Percentiles rank a stretch among this genome's conserved stretches.
These are phyloP conservation scores for Poliocrania exsul DNA, from an alignment of 2,797 vertebrate species.

Conservation along the genomic window DNA sequence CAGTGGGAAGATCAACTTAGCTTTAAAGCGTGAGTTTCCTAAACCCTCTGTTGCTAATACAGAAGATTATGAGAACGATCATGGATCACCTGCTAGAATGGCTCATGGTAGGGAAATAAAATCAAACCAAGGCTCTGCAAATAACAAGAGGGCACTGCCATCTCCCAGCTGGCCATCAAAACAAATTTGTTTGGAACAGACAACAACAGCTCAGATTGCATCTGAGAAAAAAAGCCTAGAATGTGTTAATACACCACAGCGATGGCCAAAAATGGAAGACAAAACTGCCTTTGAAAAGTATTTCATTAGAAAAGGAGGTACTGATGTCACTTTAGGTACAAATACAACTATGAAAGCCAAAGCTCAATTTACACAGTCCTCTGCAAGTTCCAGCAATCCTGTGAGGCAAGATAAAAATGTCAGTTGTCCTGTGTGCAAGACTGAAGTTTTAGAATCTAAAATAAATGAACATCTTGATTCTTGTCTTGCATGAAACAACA, in stretches of 20 bases:
- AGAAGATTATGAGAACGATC: constrained; percentile 77
- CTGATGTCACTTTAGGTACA: background rate
- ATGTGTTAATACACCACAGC: background rate
- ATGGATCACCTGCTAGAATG: constrained; percentile 81
- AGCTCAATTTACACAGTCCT: background rate
- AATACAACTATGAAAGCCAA: background rate
- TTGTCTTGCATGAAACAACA: constrained; percentile 76
- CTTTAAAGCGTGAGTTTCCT: constrained; percentile 48
- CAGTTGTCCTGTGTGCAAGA: constrained; percentile 87
- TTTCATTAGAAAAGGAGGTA: constrained; percentile 38
- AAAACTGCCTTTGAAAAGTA: constrained; percentile 60
- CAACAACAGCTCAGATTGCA: background rate
- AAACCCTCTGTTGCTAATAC: constrained; percentile 79
- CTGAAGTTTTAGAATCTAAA: constrained; percentile 78
- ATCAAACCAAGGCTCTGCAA: background rate
- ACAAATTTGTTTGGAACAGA: background rate
- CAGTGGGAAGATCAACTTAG: background rate
- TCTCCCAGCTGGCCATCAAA: background rate
- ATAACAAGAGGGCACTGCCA: background rate
- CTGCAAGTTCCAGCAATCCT: background rate
- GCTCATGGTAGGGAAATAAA: background rate
- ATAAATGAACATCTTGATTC: constrained; percentile 92
- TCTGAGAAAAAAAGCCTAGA: background rate
- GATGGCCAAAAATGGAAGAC: constrained; percentile 62
- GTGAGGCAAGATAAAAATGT: constrained; percentile 70